phyloP scores from a whole-genome alignment of 2,797 vertebrate species.

The Protosalanx chinensis region DNA sequence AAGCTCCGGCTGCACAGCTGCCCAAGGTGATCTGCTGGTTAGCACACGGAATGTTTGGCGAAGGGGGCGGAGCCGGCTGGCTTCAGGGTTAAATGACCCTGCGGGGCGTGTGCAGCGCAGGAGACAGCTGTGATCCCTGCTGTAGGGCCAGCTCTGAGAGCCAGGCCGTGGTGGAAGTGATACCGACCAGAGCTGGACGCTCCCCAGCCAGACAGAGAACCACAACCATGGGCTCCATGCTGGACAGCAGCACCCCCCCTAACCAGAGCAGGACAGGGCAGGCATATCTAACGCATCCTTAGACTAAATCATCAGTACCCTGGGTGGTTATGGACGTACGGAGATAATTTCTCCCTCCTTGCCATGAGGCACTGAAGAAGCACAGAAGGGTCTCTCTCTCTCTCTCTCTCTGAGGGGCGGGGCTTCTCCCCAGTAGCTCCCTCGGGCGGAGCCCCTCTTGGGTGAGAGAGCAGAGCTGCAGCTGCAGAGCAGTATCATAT shows the following conservation, averaged over 20 bases:
- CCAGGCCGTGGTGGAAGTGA: too few relatives aligned
- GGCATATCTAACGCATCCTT: slow-evolving; percentile 16
- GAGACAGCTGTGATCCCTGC: slow-evolving; percentile 3
- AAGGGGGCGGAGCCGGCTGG: slow-evolving; percentile 31
- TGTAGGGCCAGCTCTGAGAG: slow-evolving; percentile 24
- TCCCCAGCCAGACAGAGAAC: slow-evolving; percentile 22
- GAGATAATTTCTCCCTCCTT: too few relatives aligned
- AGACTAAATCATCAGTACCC: slow-evolving; percentile 16
- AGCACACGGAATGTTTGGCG: slow-evolving; percentile 62
- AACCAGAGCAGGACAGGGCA: slow-evolving; percentile 22
- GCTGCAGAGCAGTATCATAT: neutral
- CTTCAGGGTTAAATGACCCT: slow-evolving; percentile 53
- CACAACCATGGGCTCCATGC: slow-evolving; percentile 20
- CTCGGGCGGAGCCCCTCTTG: too few relatives aligned
- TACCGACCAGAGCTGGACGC: slow-evolving; percentile 36
- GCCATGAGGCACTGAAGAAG: too few relatives aligned
- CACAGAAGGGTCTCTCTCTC: too few relatives aligned
- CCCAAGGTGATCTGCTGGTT: slow-evolving; percentile 79
- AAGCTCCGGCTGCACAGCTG: slow-evolving; percentile 71
- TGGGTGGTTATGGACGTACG: neutral
- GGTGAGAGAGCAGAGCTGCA: neutral
- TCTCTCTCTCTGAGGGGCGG: too few relatives aligned
- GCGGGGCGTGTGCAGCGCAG: slow-evolving; percentile 39
- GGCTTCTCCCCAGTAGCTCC: too few relatives aligned
- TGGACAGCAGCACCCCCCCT: slow-evolving; percentile 35